Percentiles rank a stretch among this genome's conserved stretches.
phyloP scores from a whole-genome alignment of 1,140 invertebrate species.

The Leptopilina boulardi region DNA sequence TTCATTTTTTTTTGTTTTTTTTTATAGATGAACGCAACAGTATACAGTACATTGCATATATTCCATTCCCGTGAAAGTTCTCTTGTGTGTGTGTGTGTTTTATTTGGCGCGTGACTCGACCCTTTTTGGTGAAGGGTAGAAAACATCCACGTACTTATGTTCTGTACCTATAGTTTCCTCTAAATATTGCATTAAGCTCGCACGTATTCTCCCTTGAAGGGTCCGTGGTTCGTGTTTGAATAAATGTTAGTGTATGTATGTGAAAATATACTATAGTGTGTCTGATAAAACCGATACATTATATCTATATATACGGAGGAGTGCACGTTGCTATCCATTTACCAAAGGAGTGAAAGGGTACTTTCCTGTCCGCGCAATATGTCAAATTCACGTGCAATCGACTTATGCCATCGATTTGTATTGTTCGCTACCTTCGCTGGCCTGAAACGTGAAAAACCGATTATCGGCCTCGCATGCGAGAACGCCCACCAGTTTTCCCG shows the following conservation, averaged over 20 bases:
- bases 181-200: slow-evolving; percentile 69
- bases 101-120: slow-evolving; percentile 45
- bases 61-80: neutral
- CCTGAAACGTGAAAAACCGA: slow-evolving; percentile 44
- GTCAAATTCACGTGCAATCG: slow-evolving; percentile 50
- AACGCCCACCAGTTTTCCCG: slow-evolving; percentile 35
- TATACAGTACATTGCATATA: too few species aligned
- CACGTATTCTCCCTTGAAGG: slow-evolving; percentile 55
- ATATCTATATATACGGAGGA: neutral
- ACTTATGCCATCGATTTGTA: slow-evolving; percentile 52
- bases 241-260: neutral
- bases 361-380: slow-evolving; percentile 47
- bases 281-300: neutral
- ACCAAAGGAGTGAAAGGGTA: slow-evolving; percentile 33
- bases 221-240: neutral
- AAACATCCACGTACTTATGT: slow-evolving; percentile 42
- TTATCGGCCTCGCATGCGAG: slow-evolving; percentile 46
- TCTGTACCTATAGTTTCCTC: slow-evolving; percentile 51
- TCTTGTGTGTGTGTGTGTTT: slow-evolving; percentile 29
- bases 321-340: slow-evolving; percentile 12
- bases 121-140: slow-evolving; percentile 45
- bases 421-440: slow-evolving; percentile 40
- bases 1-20: too few species aligned
- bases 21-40: neutral
- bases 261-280: slow-evolving; percentile 3